Percentiles rank a stretch among this genome's conserved stretches.
These are phyloP conservation scores for Prorops nasuta DNA, from an alignment of 1,140 invertebrate genomes.

Conservation along the genomic window DNA sequence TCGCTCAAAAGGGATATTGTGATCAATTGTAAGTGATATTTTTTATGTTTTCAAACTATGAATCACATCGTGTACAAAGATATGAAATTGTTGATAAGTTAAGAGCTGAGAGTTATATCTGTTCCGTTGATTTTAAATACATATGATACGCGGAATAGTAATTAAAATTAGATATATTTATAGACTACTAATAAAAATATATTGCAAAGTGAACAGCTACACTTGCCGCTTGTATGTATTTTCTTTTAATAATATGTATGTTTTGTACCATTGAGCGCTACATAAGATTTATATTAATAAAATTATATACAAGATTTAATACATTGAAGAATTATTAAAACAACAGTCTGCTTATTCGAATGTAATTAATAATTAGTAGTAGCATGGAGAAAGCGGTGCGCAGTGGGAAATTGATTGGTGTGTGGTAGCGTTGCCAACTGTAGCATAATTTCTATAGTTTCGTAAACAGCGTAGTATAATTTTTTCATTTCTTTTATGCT, in stretches of 20 bases:
- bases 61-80: neutral
- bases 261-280: slow-evolving; percentile 44
- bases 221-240: slow-evolving; percentile 35
- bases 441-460: too few relatives aligned
- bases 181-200: slow-evolving; percentile 22
- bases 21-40: neutral
- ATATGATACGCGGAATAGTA: slow-evolving; percentile 19
- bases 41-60: neutral
- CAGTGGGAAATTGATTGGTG: too few relatives aligned
- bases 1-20: slow-evolving; percentile 11
- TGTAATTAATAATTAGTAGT: too few relatives aligned
- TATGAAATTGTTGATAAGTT: neutral
- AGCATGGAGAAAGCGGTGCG: too few relatives aligned
- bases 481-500: too few relatives aligned
- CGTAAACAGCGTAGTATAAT: too few relatives aligned
- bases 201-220: slow-evolving; percentile 22
- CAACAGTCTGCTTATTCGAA: too few relatives aligned
- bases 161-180: slow-evolving; percentile 32
- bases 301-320: slow-evolving; percentile 25
- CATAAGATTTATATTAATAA: slow-evolving; percentile 40
- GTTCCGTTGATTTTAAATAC: slow-evolving; percentile 9
- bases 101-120: neutral
- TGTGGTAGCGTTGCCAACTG: too few relatives aligned
- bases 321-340: too few relatives aligned
- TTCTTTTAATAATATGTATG: slow-evolving; percentile 38